A percentile compares a stretch with the other conserved stretches of the same genome.
Conservation (phyloP, 2,888 invertebrate genomes). For the Melolontha melolontha region DNA sequence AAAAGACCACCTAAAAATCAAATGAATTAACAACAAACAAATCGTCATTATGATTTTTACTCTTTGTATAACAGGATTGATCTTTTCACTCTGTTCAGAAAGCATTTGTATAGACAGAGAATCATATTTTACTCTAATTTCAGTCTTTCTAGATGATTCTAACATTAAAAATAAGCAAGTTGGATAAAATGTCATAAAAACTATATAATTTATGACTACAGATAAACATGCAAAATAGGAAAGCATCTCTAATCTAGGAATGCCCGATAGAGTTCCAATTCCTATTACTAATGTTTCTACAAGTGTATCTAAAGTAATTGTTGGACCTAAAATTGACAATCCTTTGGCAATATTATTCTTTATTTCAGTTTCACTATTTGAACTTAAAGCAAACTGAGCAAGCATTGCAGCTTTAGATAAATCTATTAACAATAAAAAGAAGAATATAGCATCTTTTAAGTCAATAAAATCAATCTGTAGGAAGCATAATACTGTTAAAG, state of each 20-base stretch:
- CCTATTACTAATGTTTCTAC: conserved; percentile 91
- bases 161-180: conserved; percentile 90
- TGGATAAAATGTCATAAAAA: conserved; percentile 95
- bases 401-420: conserved; percentile 90
- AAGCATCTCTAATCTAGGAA: conserved; percentile 86
- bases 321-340: conserved; percentile 87
- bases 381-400: conserved; percentile 84
- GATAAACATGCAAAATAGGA: conserved; percentile 93
- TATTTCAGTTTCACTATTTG: conserved; percentile 85
- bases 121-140: conserved; percentile 51
- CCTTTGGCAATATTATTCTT: conserved; percentile 88
- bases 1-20: conserved; percentile 69
- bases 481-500: conserved; percentile 89
- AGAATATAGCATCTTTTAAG: conserved; percentile 91
- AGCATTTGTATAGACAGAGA: conserved; percentile 57
- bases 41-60: conserved; percentile 97
- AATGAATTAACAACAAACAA: conserved; percentile 88
- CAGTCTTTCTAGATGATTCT: conserved; percentile 70
- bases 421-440: conserved; percentile 91
- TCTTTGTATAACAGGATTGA: conserved; percentile 92
- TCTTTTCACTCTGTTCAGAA: conserved; percentile 83
- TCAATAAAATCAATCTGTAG: conserved; percentile 87
- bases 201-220: conserved; percentile 89
- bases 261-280: conserved; percentile 91
- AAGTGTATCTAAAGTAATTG: conserved; percentile 89